Evolutionary conservation across 2,888 invertebrate species (phyloP), one percentile per base, ranked within the genome.

Genomic region (Sphecodes monilicornis): DNA sequence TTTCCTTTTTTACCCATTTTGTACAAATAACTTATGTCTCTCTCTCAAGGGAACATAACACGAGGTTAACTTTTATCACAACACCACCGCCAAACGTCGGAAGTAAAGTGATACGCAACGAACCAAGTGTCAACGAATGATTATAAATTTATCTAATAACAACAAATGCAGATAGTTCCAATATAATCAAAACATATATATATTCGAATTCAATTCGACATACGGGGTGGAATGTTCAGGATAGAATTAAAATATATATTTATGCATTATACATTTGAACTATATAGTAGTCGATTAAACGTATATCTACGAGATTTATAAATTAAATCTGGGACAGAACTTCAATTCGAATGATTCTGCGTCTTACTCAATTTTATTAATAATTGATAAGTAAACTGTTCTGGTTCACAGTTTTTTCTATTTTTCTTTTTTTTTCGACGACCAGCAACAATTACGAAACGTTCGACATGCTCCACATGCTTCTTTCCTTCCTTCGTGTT

Each of bases 1-100:
- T 97, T 97, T 91, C 96, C 96, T 93, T 97, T 97, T 94, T 97
- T 97, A 22, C 97, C 97, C 98, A 97, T 98, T 90, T 90, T 78
- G 1, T 54, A 43, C 22, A 16, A 29, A 73, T 32, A 50, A n/a
- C n/a, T 68, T 29, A 18, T 66, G 1, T 11, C 10, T 10, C 13
- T 22, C n/a, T 54, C n/a, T 68, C 10, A 54, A 46, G 11, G 43
- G n/a, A 76, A 22, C 71, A 77, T 79, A 32, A 32, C 2, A 57
- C 26, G 60, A 86, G 76, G 78, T 76, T 69, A 75, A 39, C 8
- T n/a, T 8, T 5, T 76, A 76, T 8, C 75, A 75, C 72, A 71
- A 78, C 36, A 69, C 32, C 16, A 29, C 22, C 29, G 54, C 68
- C 46, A 22, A 77, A 66, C 41, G 36, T 64, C 72, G 68, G 36